Base-by-base conservation (phyloP, 2,888 invertebrate species). In the Urechis unicinctus region DNA sequence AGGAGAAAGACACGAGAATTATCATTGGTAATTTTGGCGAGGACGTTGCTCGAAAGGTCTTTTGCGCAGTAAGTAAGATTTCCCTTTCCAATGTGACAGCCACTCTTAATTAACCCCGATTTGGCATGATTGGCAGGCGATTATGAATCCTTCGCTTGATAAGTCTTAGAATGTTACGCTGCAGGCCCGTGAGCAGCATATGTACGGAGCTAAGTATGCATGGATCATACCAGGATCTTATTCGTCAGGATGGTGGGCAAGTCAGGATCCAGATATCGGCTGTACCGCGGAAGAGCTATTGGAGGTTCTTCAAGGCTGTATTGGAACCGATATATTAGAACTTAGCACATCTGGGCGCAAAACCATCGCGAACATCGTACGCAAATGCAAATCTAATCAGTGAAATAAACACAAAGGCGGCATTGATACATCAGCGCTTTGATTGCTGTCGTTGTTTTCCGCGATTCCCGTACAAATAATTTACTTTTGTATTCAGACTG, bases 11-110 rank as follows among this genome's bases (percentile, higher is more conserved):
- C 73, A 90, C 93, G 2, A 84, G 96, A 57, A 92, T 98, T 56
- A 93, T 97, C 66, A 81, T 97, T 66, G 94, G 94, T 2, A 96
- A 96, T 79, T 95, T 97, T 78, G 92, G 94, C 78, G 92, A 93
- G 74, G 86, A 86, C 51, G 93, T 93, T 89, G 95, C 96, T 0
- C 81, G 91, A 53, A 84, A 85, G 68, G 75, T 79, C 13, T 78
- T 79, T 61, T 80, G 80, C 63, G 68, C 74, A 65, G 80, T 79
- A 71, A 70, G 73, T 69, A 29, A 17, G n/a, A n/a, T n/a, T n/a
- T n/a, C n/a, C n/a, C n/a, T n/a, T n/a, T n/a, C n/a, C n/a, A n/a
- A n/a, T n/a, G n/a, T n/a, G n/a, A n/a, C n/a, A n/a, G n/a, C n/a
- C n/a, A n/a, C n/a, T n/a, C n/a, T n/a, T 13, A 9, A 36, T 13